Base-by-base conservation (phyloP, 2,113 vertebrate genomes). In the Empidonax alnorum region DNA sequence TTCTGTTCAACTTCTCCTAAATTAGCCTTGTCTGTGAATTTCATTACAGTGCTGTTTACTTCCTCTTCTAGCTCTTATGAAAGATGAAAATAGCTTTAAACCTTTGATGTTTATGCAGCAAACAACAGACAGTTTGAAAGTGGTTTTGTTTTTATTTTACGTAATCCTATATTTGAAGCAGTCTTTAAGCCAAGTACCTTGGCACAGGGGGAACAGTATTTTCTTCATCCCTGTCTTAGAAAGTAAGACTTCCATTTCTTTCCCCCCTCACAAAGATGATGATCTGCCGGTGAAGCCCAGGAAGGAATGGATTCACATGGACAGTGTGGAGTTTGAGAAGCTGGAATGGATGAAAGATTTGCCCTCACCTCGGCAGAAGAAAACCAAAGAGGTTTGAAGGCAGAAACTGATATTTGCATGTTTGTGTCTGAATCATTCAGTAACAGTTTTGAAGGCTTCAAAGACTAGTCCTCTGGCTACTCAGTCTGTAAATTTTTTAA, bases 271-370 rank as follows among this genome's bases (percentile, higher is more conserved):
- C 47, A 91, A 95, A 97, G 95, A 49, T 74, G 88, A 65, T 71
- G 89, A 98, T 62, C 97, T 99, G 81, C 99, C 98, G 7, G 59
- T 99, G 92, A 99, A 98, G 75, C 98, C 98, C 50, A 97, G 97
- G 93, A 99, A 98, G 94, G 98, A 98, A 12, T 99, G 99, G 99
- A 91, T 99, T 50, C 98, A 99, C 91, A 99, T 99, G 99, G 97
- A 99, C 87, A 98, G 96, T 33, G 82, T 99, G 74, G 99, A 99
- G 90, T 98, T 98, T 33, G 99, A 99, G 84, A 99, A 99, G 92
- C 98, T 99, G 87, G 98, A 99, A 61, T 99, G 99, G 99, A 99
- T 98, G 83, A 98, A 98, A 95, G 98, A 99, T 91, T 97, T 99
- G 66, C 98, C 99, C 44, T 95, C 97, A 3, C 98, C 98, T 37